Percentiles rank a stretch among this genome's conserved stretches.
Conservation (phyloP, 2,797 vertebrate species). For the Pitangus sulphuratus region DNA sequence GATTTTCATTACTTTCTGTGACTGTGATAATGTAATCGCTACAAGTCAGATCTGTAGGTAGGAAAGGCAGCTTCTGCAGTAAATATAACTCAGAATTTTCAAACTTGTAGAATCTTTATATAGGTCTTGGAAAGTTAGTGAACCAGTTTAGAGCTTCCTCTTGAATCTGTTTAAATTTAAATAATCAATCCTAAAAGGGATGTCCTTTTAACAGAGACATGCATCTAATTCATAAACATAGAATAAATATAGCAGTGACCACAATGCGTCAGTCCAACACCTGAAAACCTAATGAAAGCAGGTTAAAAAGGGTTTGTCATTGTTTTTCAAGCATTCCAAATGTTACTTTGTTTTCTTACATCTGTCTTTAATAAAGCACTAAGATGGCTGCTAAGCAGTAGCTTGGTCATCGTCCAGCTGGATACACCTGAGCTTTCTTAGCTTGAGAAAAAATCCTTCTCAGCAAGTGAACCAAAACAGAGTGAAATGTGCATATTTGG, state of each 20-base stretch:
- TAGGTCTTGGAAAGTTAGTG: constrained; percentile 6
- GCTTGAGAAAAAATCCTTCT: not conserved
- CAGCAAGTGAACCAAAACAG: not conserved
- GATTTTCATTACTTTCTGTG: not conserved
- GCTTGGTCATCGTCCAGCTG: constrained; percentile 24
- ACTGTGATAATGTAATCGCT: not conserved
- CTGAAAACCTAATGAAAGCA: not conserved
- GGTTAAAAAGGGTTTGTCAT: not conserved
- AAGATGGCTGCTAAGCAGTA: constrained; percentile 28
- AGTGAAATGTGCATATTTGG: not conserved
- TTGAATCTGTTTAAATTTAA: not conserved
- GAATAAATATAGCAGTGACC: not conserved
- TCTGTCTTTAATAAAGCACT: not conserved
- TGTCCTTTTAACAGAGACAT: not conserved
- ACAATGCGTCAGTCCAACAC: not conserved
- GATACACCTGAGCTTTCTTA: constrained; percentile 21
- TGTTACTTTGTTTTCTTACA: not conserved
- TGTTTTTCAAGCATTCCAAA: not conserved
- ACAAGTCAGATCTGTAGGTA: not conserved
- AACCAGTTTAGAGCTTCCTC: constrained; percentile 25
- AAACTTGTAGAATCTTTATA: not conserved
- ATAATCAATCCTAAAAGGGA: not conserved
- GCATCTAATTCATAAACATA: not conserved
- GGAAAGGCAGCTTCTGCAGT: not conserved
- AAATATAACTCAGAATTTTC: constrained; percentile 10